These are phyloP conservation scores for Camponotus floridanus DNA, from an alignment of 1,140 invertebrate species.

Conservation along the genomic window DNA sequence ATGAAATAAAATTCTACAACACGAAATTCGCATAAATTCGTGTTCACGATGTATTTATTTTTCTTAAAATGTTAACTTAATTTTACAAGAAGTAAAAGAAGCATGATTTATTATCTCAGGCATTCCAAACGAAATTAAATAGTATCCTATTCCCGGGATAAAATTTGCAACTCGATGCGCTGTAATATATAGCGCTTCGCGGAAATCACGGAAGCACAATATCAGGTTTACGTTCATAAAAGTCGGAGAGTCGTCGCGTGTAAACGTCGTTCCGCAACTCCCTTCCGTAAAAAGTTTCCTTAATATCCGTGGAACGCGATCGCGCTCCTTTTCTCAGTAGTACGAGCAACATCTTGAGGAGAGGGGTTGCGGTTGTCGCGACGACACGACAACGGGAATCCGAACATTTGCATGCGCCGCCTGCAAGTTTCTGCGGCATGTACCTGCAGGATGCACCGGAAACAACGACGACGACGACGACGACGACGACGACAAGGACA, in stretches of 20 bases:
- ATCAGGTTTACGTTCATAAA: conserved; percentile 41
- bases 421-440: conserved; percentile 35
- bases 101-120: neutral
- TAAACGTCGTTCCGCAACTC: conserved; percentile 44
- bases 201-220: conserved; percentile 35
- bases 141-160: conserved; percentile 2
- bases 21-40: neutral
- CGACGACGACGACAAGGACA: neutral
- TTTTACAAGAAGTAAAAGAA: neutral
- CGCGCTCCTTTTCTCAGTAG: conserved; percentile 39
- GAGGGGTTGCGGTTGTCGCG: conserved; percentile 49
- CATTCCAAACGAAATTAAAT: conserved; percentile 19
- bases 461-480: conserved; percentile 15
- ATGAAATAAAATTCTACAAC: neutral
- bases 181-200: neutral
- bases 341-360: conserved; percentile 51
- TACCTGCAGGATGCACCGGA: conserved; percentile 44
- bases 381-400: conserved; percentile 36
- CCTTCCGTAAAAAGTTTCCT: conserved; percentile 44
- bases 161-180: conserved; percentile 11
- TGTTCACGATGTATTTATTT: neutral
- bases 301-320: conserved; percentile 55
- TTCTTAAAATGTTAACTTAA: neutral
- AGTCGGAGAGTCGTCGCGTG: conserved; percentile 53
- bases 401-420: conserved; percentile 58